These are phyloP conservation scores for Acleris sparsana DNA, from an alignment of 2,888 invertebrate genomes.

Conservation along the genomic window DNA sequence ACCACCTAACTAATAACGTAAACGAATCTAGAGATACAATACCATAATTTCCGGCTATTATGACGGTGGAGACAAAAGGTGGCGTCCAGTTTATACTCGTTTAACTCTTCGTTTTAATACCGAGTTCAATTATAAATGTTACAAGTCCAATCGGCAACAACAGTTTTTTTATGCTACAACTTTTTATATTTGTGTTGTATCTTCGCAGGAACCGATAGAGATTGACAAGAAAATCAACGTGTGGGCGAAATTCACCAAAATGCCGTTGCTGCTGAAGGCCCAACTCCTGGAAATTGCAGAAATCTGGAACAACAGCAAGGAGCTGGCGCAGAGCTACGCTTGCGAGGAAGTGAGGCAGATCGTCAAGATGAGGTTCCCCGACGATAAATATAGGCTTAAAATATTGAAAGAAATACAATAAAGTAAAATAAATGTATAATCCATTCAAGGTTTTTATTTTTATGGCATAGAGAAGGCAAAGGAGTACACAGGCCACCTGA, in stretches of 20 bases:
- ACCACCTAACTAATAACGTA: too few relatives aligned
- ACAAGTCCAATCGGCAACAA: too few relatives aligned
- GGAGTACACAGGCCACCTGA: too few relatives aligned
- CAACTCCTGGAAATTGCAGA: conserved; percentile 69
- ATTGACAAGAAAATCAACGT: conserved; percentile 60
- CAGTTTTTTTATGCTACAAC: too few relatives aligned
- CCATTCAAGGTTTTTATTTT: background rate
- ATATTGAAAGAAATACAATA: conserved; percentile 78
- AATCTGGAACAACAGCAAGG: conserved; percentile 60
- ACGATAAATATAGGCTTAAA: conserved; percentile 68
- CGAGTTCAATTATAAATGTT: too few relatives aligned
- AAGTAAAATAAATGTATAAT: conserved; percentile 47
- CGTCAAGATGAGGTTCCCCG: conserved; percentile 74
- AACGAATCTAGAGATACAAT: too few relatives aligned
- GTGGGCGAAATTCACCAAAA: conserved; percentile 69
- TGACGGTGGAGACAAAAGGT: too few relatives aligned
- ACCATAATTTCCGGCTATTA: too few relatives aligned
- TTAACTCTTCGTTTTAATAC: too few relatives aligned
- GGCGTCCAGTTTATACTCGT: too few relatives aligned
- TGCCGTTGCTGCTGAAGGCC: conserved; percentile 64
- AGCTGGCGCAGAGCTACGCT: conserved; percentile 55
- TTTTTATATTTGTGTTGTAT: background rate
- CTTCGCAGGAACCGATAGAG: conserved; percentile 54
- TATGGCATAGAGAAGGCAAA: too few relatives aligned
- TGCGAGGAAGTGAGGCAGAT: conserved; percentile 76